A percentile compares a stretch with the other conserved stretches of the same genome.
Evolutionary conservation across 2,888 invertebrate genomes (phyloP).

Genomic region (Drosophila infuscata): DNA sequence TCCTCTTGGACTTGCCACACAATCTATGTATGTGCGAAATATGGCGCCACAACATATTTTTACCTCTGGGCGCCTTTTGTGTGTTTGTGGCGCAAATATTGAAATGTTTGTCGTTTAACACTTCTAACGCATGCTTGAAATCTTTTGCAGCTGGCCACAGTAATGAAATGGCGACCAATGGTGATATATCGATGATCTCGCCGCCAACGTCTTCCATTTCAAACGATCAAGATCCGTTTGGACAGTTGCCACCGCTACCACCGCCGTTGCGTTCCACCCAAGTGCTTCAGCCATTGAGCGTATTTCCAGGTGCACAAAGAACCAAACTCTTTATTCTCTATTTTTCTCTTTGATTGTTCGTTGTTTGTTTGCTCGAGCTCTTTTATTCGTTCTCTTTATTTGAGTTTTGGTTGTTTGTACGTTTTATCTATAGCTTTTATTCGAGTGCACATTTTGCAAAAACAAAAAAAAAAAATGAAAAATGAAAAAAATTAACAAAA

Average conservation of each 20-base stretch:
- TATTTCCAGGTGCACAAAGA: conserved; percentile 84
- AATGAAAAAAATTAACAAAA: conserved; percentile 6
- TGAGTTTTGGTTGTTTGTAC: conserved; percentile 9
- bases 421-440: conserved; percentile 35
- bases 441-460: conserved; percentile 38
- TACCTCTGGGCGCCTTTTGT: conserved; percentile 50
- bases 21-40: conserved; percentile 78
- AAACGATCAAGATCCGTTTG: conserved; percentile 86
- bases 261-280: conserved; percentile 86
- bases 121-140: conserved; percentile 21
- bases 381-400: conserved; percentile 22
- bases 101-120: conserved; percentile 33
- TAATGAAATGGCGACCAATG: conserved; percentile 85
- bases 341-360: conserved; percentile 30
- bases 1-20: conserved; percentile 55
- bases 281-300: conserved; percentile 85
- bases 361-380: conserved; percentile 51
- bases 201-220: conserved; percentile 86
- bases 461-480: no score
- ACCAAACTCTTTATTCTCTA: conserved; percentile 1
- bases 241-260: conserved; percentile 85
- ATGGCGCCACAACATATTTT: conserved; percentile 67
- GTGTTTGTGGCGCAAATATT: conserved; percentile 21
- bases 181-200: conserved; percentile 86
- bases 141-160: conserved; percentile 83